Base-by-base conservation (phyloP, 2,888 invertebrate genomes). In the Anoplius nigerrimus region DNA sequence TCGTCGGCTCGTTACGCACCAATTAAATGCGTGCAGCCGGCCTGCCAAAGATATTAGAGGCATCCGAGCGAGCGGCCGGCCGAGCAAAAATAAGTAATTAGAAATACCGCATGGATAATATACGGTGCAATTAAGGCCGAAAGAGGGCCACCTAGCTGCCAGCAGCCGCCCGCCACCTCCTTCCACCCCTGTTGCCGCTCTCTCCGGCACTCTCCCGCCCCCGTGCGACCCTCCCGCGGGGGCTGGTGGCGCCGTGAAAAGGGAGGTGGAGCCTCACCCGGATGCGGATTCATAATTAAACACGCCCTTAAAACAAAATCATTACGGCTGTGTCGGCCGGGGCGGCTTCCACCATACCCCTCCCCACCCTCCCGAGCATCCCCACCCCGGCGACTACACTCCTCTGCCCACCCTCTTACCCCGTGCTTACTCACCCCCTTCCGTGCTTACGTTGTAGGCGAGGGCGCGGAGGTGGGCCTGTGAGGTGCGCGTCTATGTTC, bases 221-320 rank as follows among this genome's bases (percentile, higher is more conserved):
- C 18, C 48, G 48, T 48, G 48, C 48, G 58, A 53, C 62, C 43
- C 66, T 66, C 70, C 69, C 64, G 73, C 73, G 69, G 72, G n/a
- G 60, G 73, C 63, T 72, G 72, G 74, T 74, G 79, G 72, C 62
- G 72, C 69, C 77, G 78, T 78, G 81, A 78, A 79, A 81, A 76
- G 82, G 82, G 84, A 84, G 88, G 88, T 88, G 88, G 88, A 88
- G 88, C 88, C 75, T 86, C 86, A 82, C 80, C 85, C 85, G 86
- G 87, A 87, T 86, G 86, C 86, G 87, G 86, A 88, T 88, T 88
- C 87, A 88, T 88, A 88, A 88, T 88, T 88, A 88, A 88, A 88
- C 88, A 88, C 88, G 88, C 88, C 88, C 88, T 88, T 88, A 87
- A 88, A 88, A 88, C 87, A 87, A 88, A 88, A 88, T 88, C 88